These are phyloP conservation scores for Electrophaes corylata DNA, from an alignment of 2,888 invertebrate genomes.

Conservation along the genomic window DNA sequence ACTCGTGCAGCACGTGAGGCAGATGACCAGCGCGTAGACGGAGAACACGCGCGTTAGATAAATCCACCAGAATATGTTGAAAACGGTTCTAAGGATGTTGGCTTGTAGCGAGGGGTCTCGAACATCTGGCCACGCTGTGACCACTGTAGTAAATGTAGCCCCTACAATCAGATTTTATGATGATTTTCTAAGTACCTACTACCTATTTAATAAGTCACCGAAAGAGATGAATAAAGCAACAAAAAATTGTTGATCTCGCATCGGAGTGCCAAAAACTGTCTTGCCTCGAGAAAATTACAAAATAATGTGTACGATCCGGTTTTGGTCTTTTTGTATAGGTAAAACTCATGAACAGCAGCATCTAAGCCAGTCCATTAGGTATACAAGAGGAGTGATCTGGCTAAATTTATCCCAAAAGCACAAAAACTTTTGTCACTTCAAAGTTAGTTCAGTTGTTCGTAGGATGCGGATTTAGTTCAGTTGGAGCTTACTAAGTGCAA, in stretches of 20 bases:
- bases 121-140: not conserved
- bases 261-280: too few species aligned
- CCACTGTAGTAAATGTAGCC: conserved; percentile 35
- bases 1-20: conserved; percentile 45
- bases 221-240: too few species aligned
- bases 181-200: not conserved
- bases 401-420: too few species aligned
- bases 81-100: conserved; percentile 32
- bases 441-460: not conserved
- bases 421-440: not conserved
- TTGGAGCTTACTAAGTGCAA: not conserved
- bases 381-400: not conserved
- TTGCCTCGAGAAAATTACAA: too few species aligned
- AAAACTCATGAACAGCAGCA: too few species aligned
- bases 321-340: too few species aligned
- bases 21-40: conserved; percentile 9
- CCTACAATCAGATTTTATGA: conserved; percentile 5
- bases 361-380: too few species aligned
- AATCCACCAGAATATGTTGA: conserved; percentile 49
- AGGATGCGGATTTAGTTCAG: not conserved
- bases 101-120: conserved; percentile 36
- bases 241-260: too few species aligned
- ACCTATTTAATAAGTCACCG: too few species aligned
- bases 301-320: too few species aligned
- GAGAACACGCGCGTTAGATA: conserved; percentile 17